Evolutionary conservation across 1,140 invertebrate genomes (phyloP).

Genomic region (Plodia interpunctella): DNA sequence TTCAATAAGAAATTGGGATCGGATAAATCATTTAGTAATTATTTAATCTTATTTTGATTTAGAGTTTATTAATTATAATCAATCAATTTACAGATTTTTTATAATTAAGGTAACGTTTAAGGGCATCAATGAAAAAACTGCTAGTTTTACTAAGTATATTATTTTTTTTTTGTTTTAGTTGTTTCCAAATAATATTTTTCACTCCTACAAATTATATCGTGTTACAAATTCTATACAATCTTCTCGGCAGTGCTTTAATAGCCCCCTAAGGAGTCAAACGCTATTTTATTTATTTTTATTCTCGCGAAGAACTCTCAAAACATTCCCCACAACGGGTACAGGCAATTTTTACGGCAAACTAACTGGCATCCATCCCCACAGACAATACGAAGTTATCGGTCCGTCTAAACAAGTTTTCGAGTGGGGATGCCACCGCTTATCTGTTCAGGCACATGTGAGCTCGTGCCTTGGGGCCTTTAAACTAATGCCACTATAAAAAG

Average conservation of each 20-base stretch:
- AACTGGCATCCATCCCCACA: conserved; percentile 35
- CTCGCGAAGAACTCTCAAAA: conserved; percentile 1
- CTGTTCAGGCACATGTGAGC: conserved; percentile 63
- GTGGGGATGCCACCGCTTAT: conserved; percentile 66
- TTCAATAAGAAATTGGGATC: no score
- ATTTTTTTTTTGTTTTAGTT: no score
- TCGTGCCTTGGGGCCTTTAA: conserved; percentile 55
- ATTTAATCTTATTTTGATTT: no score
- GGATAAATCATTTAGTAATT: no score
- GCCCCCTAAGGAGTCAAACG: not conserved
- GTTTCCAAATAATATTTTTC: not conserved
- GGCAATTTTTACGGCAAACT: conserved; percentile 18
- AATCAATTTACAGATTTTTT: no score
- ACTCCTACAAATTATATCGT: not conserved
- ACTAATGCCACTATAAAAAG: conserved; percentile 47
- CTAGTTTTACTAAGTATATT: no score
- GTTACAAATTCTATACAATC: not conserved
- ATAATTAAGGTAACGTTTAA: no score
- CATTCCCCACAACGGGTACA: conserved; percentile 4
- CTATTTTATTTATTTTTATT: conserved; percentile 2
- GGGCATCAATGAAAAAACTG: no score
- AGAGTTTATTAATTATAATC: no score
- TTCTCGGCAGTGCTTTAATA: not conserved
- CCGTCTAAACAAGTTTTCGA: conserved; percentile 62
- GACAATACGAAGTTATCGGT: conserved; percentile 63